Percentiles rank a stretch among this genome's conserved stretches.
Evolutionary conservation across 1,140 invertebrate genomes (phyloP).

Genomic region (Drosophila baimaii): DNA sequence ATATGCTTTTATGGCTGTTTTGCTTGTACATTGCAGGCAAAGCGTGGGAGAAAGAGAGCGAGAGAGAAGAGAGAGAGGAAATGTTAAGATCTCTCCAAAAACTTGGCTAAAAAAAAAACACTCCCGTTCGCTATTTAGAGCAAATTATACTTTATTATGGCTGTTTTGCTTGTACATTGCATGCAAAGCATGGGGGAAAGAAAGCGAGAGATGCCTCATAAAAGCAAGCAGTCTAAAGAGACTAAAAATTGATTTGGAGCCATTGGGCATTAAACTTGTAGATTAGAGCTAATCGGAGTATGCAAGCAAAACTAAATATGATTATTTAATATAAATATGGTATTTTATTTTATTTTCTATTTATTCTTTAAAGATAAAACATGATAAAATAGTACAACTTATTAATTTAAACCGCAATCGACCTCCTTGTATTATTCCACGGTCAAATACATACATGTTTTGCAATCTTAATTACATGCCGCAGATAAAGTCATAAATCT

Average conservation of each 20-base stretch:
- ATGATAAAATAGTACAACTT: no score
- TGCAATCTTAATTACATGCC: slow-evolving; percentile 10
- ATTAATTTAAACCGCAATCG: neutral
- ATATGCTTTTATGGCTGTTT: neutral
- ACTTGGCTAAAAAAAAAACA: no score
- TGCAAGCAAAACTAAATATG: neutral
- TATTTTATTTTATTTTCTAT: neutral
- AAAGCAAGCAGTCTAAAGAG: neutral
- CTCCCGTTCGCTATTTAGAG: neutral
- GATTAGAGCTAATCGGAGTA: neutral
- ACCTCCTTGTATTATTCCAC: neutral
- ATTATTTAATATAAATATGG: neutral
- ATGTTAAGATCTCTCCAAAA: neutral
- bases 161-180: neutral
- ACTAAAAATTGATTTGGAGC: no score
- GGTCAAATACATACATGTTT: neutral
- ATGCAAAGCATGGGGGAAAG: neutral
- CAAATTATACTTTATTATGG: no score
- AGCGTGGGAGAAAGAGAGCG: neutral
- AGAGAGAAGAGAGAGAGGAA: neutral
- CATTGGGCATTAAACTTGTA: neutral
- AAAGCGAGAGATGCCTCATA: neutral
- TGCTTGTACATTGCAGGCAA: neutral
- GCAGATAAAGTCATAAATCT: slow-evolving; percentile 32
- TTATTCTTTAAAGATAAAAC: neutral